Conservation (phyloP, 2,797 vertebrate genomes). For the Oophaga sylvatica region DNA sequence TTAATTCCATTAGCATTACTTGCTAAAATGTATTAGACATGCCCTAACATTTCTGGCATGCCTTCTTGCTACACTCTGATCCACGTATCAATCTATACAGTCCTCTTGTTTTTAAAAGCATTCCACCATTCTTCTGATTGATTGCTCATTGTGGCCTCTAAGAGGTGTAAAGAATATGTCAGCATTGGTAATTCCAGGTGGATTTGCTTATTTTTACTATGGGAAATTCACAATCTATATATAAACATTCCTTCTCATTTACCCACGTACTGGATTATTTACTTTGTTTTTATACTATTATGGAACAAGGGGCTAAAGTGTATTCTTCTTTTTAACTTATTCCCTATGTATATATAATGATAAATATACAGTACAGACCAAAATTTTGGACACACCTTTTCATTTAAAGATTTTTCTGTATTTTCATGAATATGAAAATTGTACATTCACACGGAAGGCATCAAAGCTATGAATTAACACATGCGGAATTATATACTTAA, state of each 20-base stretch:
- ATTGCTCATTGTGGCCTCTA: conserved; percentile 44
- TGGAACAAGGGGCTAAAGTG: neutral
- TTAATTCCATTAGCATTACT: conserved; percentile 66
- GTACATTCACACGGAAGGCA: no score
- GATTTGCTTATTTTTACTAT: conserved; percentile 59
- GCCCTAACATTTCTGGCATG: conserved; percentile 63
- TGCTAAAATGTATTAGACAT: conserved; percentile 60
- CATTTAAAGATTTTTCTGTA: no score
- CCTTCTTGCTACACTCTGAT: conserved; percentile 64
- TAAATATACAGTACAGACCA: neutral
- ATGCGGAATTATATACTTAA: no score
- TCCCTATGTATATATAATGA: no score
- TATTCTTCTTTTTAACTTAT: neutral
- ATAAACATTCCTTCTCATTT: conserved; percentile 61
- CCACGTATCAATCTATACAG: conserved; percentile 56
- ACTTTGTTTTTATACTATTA: neutral
- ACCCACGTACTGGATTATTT: conserved; percentile 62
- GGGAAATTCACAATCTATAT: conserved; percentile 38
- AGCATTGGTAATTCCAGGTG: conserved; percentile 30
- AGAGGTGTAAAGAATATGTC: conserved; percentile 57
- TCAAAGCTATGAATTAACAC: no score
- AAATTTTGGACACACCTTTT: no score
- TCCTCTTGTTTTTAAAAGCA: conserved; percentile 62
- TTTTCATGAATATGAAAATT: no score
- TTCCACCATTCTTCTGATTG: conserved; percentile 62